These are phyloP conservation scores for Clupea harengus DNA, from an alignment of 2,113 vertebrate genomes.

Conservation along the genomic window DNA sequence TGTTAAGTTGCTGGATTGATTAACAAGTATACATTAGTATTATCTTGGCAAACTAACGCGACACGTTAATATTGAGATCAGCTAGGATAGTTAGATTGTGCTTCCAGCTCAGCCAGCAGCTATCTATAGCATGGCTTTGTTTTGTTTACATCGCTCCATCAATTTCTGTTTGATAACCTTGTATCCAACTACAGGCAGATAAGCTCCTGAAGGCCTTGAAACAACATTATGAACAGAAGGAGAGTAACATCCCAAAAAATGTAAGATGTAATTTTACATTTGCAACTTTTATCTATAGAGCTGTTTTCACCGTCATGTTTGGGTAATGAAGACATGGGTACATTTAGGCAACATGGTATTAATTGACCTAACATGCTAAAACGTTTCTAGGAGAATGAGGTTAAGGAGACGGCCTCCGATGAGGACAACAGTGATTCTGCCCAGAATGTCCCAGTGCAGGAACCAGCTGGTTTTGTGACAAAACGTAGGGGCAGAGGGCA, in stretches of 20 bases:
- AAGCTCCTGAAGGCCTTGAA: constrained; percentile 81
- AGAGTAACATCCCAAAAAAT: constrained; percentile 31
- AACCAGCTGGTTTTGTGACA: constrained; percentile 58
- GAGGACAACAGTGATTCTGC: not conserved
- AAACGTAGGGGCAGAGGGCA: constrained; percentile 63
- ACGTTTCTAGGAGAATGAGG: constrained; percentile 34
- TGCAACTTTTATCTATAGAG: not conserved
- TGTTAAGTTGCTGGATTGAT: not conserved
- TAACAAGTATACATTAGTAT: no score
- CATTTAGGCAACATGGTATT: no score
- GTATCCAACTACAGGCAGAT: constrained; percentile 70
- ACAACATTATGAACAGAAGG: constrained; percentile 64
- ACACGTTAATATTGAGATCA: no score
- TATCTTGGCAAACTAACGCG: no score
- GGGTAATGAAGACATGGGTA: not conserved
- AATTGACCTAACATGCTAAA: not conserved
- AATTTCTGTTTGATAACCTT: not conserved
- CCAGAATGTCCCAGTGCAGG: constrained; percentile 11
- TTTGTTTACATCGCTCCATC: not conserved
- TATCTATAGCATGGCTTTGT: not conserved
- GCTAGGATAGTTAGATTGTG: not conserved
- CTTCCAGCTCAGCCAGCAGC: not conserved
- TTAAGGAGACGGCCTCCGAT: constrained; percentile 1
- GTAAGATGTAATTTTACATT: constrained; percentile 26
- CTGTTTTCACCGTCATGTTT: not conserved